phyloP scores from a whole-genome alignment of 1,140 invertebrate species.

The Saxidomus purpurata region DNA sequence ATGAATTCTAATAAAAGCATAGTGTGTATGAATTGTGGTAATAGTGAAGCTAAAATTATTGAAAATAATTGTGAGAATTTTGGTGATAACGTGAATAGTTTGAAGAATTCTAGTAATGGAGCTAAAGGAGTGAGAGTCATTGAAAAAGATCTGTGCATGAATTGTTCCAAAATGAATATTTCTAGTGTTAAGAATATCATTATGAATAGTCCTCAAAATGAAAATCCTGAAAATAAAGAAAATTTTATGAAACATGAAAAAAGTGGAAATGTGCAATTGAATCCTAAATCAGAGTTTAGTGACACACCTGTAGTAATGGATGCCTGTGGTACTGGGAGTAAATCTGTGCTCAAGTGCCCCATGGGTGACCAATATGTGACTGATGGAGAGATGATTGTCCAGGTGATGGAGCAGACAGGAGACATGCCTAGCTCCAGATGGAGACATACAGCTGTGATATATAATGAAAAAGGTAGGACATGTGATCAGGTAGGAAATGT shows the following conservation, averaged over 20 bases:
- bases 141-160: not conserved
- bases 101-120: not conserved
- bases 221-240: not conserved
- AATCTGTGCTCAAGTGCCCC: not conserved
- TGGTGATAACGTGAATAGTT: not conserved
- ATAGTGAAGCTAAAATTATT: not conserved
- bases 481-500: not conserved
- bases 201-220: not conserved
- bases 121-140: not conserved
- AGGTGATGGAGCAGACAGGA: slow-evolving; percentile 69
- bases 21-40: slow-evolving; percentile 27
- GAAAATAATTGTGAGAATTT: not conserved
- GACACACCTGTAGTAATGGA: not conserved
- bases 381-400: slow-evolving; percentile 15
- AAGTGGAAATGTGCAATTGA: not conserved
- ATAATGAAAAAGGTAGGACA: not conserved
- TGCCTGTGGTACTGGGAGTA: not conserved
- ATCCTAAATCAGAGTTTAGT: not conserved
- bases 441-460: slow-evolving; percentile 82
- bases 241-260: not conserved
- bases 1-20: not conserved
- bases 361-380: not conserved
- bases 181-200: not conserved
- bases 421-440: slow-evolving; percentile 82
- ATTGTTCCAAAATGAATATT: slow-evolving; percentile 38